Percentiles rank a stretch among this genome's conserved stretches.
Evolutionary conservation across 2,888 invertebrate species (phyloP).

Genomic region (Lymantria dispar): DNA sequence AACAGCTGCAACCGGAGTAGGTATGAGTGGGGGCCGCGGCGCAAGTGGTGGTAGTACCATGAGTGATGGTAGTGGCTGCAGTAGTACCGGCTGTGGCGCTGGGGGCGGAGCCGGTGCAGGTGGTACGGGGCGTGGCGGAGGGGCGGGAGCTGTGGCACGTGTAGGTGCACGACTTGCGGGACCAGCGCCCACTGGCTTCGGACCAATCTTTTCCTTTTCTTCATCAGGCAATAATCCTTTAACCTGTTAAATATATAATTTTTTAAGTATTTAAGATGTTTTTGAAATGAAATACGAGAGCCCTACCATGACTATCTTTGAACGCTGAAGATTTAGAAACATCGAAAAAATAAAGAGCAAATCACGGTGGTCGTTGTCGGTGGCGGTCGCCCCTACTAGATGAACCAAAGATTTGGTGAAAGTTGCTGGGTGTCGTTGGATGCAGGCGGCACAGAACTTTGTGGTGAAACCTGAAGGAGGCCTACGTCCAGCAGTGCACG

Average conservation of each 20-base stretch:
- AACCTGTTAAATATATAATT: conserved; percentile 42
- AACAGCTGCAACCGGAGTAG: conserved; percentile 38
- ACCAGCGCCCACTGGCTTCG: conserved; percentile 85
- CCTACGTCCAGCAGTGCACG: too few relatives aligned
- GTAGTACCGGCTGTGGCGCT: conserved; percentile 47
- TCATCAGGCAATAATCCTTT: conserved; percentile 97
- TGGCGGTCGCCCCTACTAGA: too few relatives aligned
- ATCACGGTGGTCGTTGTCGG: too few relatives aligned
- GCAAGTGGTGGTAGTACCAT: conserved; percentile 54
- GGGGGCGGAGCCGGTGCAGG: conserved; percentile 26
- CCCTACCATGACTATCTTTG: too few relatives aligned
- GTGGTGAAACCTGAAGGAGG: too few relatives aligned
- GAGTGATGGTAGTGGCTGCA: conserved; percentile 59
- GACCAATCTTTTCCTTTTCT: conserved; percentile 98
- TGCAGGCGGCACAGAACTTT: too few relatives aligned
- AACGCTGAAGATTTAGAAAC: too few relatives aligned
- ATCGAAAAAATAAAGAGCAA: too few relatives aligned
- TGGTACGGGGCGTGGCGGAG: conserved; percentile 30
- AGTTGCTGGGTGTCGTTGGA: too few relatives aligned
- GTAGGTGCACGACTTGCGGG: conserved; percentile 22
- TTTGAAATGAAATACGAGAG: too few relatives aligned
- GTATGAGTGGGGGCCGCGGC: conserved; percentile 56
- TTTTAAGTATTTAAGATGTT: too few relatives aligned
- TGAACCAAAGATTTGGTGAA: too few relatives aligned
- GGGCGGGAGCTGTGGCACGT: conserved; percentile 36